Evolutionary conservation across 2,888 invertebrate species (phyloP).

Genomic region (Trissoscelio sp.): DNA sequence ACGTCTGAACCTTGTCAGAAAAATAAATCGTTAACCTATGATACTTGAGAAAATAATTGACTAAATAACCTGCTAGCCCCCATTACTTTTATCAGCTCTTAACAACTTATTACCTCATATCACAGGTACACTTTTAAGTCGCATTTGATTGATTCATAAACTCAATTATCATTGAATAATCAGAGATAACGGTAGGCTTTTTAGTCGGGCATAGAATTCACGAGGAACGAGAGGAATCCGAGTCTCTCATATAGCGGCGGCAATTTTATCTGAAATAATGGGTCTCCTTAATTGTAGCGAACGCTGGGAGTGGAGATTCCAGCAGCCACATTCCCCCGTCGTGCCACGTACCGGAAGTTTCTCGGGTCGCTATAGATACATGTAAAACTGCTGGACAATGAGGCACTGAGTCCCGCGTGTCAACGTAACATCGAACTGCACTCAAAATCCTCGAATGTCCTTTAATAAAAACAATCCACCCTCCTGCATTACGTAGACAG

Average conservation of each 20-base stretch:
- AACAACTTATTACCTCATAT: neutral
- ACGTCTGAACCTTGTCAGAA: too few relatives aligned
- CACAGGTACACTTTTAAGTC: neutral
- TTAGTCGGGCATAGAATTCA: conserved; percentile 37
- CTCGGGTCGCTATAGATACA: conserved; percentile 44
- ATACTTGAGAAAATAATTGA: too few relatives aligned
- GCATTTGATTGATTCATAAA: conserved; percentile 44
- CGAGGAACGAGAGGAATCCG: conserved; percentile 58
- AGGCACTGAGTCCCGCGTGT: conserved; percentile 72
- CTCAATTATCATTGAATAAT: conserved; percentile 52
- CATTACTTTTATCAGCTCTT: neutral
- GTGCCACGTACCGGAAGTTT: conserved; percentile 69
- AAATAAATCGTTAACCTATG: too few relatives aligned
- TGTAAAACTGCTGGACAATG: conserved; percentile 63
- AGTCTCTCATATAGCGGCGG: conserved; percentile 39
- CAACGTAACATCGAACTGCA: conserved; percentile 78
- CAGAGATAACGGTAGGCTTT: conserved; percentile 26
- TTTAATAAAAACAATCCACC: conserved; percentile 28
- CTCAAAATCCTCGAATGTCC: conserved; percentile 68
- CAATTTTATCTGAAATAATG: conserved; percentile 72
- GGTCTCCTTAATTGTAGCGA: conserved; percentile 71
- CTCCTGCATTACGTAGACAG: neutral
- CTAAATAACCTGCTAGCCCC: too few relatives aligned
- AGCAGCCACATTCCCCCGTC: conserved; percentile 56
- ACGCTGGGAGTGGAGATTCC: conserved; percentile 70